These are phyloP conservation scores for Sinocyclocheilus rhinocerous DNA, from an alignment of 2,113 vertebrate species.

Conservation along the genomic window DNA sequence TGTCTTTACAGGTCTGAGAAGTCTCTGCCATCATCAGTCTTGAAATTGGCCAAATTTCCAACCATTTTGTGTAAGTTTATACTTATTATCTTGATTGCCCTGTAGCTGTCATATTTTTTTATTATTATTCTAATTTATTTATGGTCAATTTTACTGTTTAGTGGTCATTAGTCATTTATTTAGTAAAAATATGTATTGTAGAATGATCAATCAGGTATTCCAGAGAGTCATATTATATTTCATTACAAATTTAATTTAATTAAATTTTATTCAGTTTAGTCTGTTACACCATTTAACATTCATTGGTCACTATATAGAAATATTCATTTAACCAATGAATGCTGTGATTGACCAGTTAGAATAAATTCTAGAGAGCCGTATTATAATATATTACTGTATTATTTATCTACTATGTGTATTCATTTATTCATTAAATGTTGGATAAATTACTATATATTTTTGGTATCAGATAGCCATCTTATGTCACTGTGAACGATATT, in stretches of 20 bases:
- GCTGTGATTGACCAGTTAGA: background rate
- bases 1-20: conserved; percentile 48
- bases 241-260: background rate
- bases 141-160: no score
- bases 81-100: background rate
- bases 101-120: background rate
- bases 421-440: no score
- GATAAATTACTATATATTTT: background rate
- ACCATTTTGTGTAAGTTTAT: conserved; percentile 46
- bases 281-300: background rate
- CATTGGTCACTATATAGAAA: background rate
- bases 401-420: no score
- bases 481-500: background rate
- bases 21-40: conserved; percentile 11
- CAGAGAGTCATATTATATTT: background rate
- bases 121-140: no score
- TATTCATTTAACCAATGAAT: background rate
- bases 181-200: background rate
- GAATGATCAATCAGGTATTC: no score
- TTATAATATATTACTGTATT: background rate
- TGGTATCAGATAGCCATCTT: background rate
- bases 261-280: background rate
- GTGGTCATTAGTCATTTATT: no score
- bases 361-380: background rate
- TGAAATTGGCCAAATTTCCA: conserved; percentile 12